phyloP scores from a whole-genome alignment of 2,113 vertebrate species.

The Pterocles gutturalis region DNA sequence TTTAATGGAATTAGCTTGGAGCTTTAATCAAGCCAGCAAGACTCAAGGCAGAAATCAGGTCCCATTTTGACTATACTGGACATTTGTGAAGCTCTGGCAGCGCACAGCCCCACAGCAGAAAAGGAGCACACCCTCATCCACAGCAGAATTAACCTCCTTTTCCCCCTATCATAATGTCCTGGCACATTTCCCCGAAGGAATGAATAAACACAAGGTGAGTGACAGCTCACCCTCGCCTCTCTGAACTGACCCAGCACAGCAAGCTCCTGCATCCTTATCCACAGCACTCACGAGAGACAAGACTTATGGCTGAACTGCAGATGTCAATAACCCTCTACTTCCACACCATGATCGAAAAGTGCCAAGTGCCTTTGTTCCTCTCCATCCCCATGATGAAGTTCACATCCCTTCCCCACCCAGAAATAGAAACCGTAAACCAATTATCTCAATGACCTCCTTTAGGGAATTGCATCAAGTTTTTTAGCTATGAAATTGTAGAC shows the following conservation, averaged over 20 bases:
- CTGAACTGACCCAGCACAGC: background rate
- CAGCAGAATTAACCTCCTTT: background rate
- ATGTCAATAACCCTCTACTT: background rate
- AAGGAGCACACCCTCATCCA: background rate
- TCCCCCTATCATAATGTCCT: background rate
- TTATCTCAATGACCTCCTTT: background rate
- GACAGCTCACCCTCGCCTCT: background rate
- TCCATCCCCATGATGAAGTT: rapidly evolving
- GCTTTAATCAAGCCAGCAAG: background rate
- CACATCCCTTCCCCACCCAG: background rate
- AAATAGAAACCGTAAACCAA: background rate
- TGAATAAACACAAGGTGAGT: rapidly evolving
- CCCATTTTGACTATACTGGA: background rate
- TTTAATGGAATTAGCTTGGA: background rate
- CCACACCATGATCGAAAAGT: background rate
- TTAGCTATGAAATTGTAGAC: background rate
- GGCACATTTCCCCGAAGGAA: background rate
- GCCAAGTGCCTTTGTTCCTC: background rate
- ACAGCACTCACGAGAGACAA: background rate
- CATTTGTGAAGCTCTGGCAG: background rate
- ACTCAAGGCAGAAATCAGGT: background rate
- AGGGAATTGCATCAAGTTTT: background rate
- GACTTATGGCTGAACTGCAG: background rate
- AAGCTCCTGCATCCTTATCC: background rate
- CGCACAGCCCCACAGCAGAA: background rate